phyloP scores from a whole-genome alignment of 2,113 vertebrate genomes.

The Malaclemys terrapin region DNA sequence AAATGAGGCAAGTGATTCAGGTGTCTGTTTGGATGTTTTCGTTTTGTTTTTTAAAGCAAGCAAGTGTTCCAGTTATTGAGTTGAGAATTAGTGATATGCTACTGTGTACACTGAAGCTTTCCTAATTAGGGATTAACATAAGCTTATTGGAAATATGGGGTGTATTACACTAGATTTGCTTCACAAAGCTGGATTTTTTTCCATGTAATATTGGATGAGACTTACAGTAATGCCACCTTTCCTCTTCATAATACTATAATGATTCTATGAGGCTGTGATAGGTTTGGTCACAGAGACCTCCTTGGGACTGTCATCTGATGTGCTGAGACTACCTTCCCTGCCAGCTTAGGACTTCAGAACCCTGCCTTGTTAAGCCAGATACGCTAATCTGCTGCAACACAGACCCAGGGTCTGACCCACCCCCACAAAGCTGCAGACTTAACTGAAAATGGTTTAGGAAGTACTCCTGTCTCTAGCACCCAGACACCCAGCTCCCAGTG shows the following conservation, averaged over 20 bases:
- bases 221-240: not conserved
- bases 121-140: accelerated
- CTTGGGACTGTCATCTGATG: too few species aligned
- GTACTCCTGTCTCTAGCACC: too few species aligned
- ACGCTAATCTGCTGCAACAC: too few species aligned
- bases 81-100: accelerated
- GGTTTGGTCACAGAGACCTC: too few species aligned
- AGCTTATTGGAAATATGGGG: accelerated
- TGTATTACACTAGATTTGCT: accelerated
- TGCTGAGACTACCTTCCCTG: too few species aligned
- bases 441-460: too few species aligned
- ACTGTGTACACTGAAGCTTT: accelerated
- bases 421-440: too few species aligned
- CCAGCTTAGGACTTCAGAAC: too few species aligned
- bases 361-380: too few species aligned
- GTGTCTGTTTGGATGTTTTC: accelerated
- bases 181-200: accelerated
- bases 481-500: too few species aligned
- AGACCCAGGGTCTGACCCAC: too few species aligned
- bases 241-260: accelerated
- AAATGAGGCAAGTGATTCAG: accelerated
- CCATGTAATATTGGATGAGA: accelerated
- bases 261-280: not conserved
- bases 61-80: accelerated
- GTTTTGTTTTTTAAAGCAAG: not conserved